Conservation (phyloP, 2,888 invertebrate genomes). For the Monopis laevigella region DNA sequence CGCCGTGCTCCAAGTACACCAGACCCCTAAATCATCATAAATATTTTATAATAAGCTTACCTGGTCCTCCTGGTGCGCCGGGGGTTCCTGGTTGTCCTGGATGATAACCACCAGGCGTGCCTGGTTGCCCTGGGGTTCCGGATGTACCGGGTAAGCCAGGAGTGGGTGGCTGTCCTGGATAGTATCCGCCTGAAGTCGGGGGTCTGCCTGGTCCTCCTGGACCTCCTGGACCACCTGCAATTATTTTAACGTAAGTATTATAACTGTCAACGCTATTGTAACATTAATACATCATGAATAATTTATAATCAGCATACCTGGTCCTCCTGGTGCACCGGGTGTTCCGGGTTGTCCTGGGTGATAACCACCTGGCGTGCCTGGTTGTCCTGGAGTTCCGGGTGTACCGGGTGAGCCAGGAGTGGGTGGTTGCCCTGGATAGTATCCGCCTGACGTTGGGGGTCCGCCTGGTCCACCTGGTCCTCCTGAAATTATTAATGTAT, state of each 20-base stretch:
- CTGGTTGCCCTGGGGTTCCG: conserved; percentile 33
- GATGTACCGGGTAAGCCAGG: conserved; percentile 23
- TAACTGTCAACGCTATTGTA: too few relatives aligned
- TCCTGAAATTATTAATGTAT: conserved; percentile 24
- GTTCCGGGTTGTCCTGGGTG: conserved; percentile 21
- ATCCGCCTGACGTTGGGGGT: conserved; percentile 17
- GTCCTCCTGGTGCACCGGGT: conserved; percentile 19
- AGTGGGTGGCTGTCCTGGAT: conserved; percentile 24
- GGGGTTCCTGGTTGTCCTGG: conserved; percentile 29
- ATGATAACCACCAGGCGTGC: conserved; percentile 34
- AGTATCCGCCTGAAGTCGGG: conserved; percentile 20
- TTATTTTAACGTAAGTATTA: too few relatives aligned
- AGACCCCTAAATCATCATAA: too few relatives aligned
- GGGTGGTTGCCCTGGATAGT: conserved; percentile 15
- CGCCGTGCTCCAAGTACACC: too few relatives aligned
- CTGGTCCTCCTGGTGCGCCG: conserved; percentile 20
- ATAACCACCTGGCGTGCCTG: conserved; percentile 18
- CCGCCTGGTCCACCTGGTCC: conserved; percentile 22
- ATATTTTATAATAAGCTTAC: conserved; percentile 9
- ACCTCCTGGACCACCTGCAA: conserved; percentile 1
- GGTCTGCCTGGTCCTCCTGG: conserved; percentile 22
- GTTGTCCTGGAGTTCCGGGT: conserved; percentile 25
- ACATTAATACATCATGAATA: too few relatives aligned
- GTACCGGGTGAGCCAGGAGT: conserved; percentile 28
- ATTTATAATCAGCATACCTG: conserved; percentile 1